Evolutionary conservation across 2,113 vertebrate species (phyloP).

Genomic region (Carassius carassius): DNA sequence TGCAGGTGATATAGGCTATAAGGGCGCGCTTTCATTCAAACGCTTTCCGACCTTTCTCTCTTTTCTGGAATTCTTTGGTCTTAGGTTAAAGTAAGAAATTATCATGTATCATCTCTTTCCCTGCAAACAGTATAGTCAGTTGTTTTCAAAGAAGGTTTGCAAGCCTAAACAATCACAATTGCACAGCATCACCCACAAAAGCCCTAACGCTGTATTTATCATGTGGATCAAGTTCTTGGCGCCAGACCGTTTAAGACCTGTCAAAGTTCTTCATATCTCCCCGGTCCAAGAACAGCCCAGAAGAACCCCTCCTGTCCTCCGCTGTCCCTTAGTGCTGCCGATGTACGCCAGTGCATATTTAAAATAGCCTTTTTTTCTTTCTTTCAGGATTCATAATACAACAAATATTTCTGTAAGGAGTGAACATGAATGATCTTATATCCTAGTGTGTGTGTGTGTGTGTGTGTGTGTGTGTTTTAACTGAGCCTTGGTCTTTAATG

Average conservation of each 20-base stretch:
- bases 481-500: neutral
- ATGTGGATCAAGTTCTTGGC: slow-evolving; percentile 87
- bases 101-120: neutral
- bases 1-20: slow-evolving; percentile 8
- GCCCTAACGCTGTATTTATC: slow-evolving; percentile 85
- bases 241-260: slow-evolving; percentile 97
- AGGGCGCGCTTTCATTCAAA: neutral
- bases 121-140: neutral
- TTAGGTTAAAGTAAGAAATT: neutral
- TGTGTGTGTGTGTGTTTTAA: neutral
- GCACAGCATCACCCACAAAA: slow-evolving; percentile 78
- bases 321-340: neutral
- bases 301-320: neutral
- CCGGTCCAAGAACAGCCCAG: slow-evolving; percentile 51
- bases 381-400: neutral
- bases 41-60: neutral
- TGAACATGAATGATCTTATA: neutral
- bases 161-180: slow-evolving; percentile 70
- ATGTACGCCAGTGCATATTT: neutral
- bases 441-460: neutral
- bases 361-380: too few species aligned
- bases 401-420: neutral
- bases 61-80: neutral
- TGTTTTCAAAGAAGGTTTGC: slow-evolving; percentile 54
- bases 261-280: slow-evolving; percentile 96